Evolutionary conservation across 1,140 invertebrate species (phyloP).

Genomic region (Littorina saxatilis): DNA sequence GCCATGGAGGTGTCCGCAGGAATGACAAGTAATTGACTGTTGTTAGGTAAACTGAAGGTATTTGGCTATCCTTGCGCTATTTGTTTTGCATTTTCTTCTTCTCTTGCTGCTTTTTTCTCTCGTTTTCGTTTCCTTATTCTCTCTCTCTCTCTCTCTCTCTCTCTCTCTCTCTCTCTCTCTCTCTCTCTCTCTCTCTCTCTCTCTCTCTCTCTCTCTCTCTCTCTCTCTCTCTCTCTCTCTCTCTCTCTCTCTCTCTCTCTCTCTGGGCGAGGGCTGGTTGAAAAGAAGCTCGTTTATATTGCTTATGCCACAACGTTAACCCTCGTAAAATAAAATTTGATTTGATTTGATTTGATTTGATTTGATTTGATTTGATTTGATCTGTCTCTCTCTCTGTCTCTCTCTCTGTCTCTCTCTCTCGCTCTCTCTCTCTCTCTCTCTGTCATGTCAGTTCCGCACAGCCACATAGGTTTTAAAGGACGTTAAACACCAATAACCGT

Average conservation of each 20-base stretch:
- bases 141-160: conserved; percentile 1
- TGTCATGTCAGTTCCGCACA: too few relatives aligned
- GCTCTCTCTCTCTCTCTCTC: too few relatives aligned
- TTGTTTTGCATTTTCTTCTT: neutral
- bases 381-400: too few relatives aligned
- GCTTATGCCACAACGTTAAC: too few relatives aligned
- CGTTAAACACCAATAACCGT: too few relatives aligned
- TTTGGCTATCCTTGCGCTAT: neutral
- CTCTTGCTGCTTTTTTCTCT: neutral
- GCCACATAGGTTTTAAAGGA: neutral
- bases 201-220: conserved; percentile 1
- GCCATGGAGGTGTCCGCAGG: neutral
- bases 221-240: neutral
- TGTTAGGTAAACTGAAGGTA: too few relatives aligned
- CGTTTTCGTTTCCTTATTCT: neutral
- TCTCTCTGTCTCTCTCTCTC: too few relatives aligned
- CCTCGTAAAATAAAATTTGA: too few relatives aligned
- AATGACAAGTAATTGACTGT: neutral
- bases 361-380: neutral
- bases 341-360: neutral
- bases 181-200: neutral
- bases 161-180: conserved; percentile 1
- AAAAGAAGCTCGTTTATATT: too few relatives aligned
- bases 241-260: neutral
- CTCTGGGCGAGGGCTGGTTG: too few relatives aligned